Evolutionary conservation across 1,140 invertebrate genomes (phyloP), one percentile per base, ranked within the genome.

Genomic region (Anastrepha obliqua): DNA sequence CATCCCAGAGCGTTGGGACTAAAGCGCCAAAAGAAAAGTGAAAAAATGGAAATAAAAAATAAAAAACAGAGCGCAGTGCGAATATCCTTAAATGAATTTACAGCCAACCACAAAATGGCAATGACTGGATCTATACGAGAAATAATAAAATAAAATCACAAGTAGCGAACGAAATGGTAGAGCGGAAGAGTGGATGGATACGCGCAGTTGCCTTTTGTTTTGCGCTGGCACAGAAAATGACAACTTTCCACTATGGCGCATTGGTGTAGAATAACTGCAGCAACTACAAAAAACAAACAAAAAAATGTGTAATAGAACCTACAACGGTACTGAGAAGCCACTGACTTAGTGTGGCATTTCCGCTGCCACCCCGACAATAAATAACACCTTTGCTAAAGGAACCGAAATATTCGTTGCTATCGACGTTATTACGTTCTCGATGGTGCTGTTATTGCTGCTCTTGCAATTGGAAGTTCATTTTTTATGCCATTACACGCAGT

Each of bases 61-160:
- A 29, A 29, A 29, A 29, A n/a, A 5, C 6, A 20, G 47, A 17
- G n/a, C 39, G 67, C 44, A 81, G 55, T 51, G n/a, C n/a, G 55
- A 58, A 81, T 55, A 81, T 81, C 47, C 74, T 81, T 55, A 81
- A 81, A 81, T 81, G 44, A 81, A 81, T 81, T 81, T 81, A 81
- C 47, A 47, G 55, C 13, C 74, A 55, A 47, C 74, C 74, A 17
- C 74, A 81, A 81, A 81, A 47, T 81, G 74, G 51, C 74, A 81
- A 81, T 47, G n/a, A 6, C 42, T 55, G 47, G 11, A 29, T 81
- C 17, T 11, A 81, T 11, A 81, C 51, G 11, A 6, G 11, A 55
- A 55, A 55, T 55, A 13, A 15, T 62, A 62, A 13, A 62, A 17
- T 13, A 15, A 62, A 62, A 62, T 9, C n/a, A 29, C 29, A 29